phyloP scores from a whole-genome alignment of 2,888 invertebrate genomes.

The Ramazzottius varieornatus region DNA sequence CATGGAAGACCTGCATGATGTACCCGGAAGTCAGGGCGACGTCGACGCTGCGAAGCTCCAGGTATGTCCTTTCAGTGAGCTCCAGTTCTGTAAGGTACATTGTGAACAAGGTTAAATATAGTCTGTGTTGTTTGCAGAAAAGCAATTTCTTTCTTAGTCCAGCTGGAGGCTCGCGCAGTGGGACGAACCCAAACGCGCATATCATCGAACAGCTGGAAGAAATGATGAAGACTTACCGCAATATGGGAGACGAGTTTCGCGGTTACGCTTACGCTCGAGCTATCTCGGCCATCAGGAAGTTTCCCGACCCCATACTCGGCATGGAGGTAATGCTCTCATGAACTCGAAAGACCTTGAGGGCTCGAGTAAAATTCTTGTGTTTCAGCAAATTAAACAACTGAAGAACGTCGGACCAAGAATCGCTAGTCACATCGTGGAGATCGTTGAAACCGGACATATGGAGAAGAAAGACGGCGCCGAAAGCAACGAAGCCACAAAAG shows the following conservation, averaged over 20 bases:
- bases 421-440: neutral
- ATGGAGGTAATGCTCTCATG: neutral
- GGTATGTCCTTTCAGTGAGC: neutral
- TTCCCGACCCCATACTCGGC: neutral
- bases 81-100: no score
- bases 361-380: no score
- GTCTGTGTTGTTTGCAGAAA: neutral
- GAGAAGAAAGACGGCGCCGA: neutral
- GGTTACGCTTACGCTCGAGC: neutral
- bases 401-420: conserved; percentile 1
- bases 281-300: neutral
- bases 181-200: neutral
- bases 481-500: neutral
- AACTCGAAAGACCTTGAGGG: no score
- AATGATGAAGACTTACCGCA: neutral
- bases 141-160: neutral
- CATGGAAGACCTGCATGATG: neutral
- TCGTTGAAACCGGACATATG: neutral
- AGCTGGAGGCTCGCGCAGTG: neutral
- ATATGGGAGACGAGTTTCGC: neutral
- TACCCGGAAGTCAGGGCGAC: neutral
- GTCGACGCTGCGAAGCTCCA: neutral
- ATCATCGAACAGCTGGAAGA: neutral
- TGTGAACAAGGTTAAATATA: no score
- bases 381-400: neutral